Evolutionary conservation across 1,140 invertebrate genomes (phyloP).

Genomic region (Anadara kagoshimensis): DNA sequence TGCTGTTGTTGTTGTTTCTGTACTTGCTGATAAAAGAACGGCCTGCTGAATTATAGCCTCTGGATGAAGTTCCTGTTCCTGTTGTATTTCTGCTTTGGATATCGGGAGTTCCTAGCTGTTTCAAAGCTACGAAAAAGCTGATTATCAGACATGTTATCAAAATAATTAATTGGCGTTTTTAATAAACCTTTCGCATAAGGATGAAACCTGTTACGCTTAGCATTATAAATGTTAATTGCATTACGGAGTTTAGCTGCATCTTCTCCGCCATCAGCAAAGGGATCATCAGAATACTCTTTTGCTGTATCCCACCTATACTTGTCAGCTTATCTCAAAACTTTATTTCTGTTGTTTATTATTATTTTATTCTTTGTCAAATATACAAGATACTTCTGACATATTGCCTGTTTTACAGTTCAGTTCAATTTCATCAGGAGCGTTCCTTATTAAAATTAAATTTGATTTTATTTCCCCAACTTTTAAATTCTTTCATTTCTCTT

Average conservation of each 20-base stretch:
- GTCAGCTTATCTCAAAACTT: constrained; percentile 21
- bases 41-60: too few relatives aligned
- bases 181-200: too few relatives aligned
- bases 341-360: constrained; percentile 21
- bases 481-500: too few relatives aligned
- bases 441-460: constrained; percentile 11
- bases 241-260: constrained; percentile 13
- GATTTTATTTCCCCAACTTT: not conserved
- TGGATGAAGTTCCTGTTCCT: not conserved
- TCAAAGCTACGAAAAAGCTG: too few relatives aligned
- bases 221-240: constrained; percentile 5
- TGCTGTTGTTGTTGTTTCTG: not conserved
- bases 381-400: not conserved
- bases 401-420: not conserved
- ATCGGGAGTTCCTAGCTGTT: too few relatives aligned
- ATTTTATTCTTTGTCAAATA: constrained; percentile 6
- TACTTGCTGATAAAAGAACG: not conserved
- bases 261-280: constrained; percentile 21
- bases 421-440: not conserved
- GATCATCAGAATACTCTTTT: constrained; percentile 22
- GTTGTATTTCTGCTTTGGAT: not conserved
- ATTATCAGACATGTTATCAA: too few relatives aligned
- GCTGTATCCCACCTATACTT: constrained; percentile 28
- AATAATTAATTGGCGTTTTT: too few relatives aligned
- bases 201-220: too few relatives aligned